Evolutionary conservation across 2,797 vertebrate genomes (phyloP), one percentile per base, ranked within the genome.

Genomic region (Sphenopsis melanotis): DNA sequence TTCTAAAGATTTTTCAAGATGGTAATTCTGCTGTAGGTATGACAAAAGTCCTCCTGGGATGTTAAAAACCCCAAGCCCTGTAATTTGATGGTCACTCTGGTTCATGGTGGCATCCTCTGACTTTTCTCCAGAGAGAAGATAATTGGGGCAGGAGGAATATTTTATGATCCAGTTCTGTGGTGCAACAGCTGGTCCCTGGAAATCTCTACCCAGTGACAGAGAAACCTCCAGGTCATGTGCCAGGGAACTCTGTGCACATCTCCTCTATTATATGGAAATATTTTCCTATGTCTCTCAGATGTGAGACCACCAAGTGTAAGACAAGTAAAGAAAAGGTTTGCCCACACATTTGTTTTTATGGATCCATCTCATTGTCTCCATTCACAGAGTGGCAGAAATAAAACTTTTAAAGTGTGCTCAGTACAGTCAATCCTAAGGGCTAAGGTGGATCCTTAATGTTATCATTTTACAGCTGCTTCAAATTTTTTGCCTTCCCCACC

Each of bases 321-420:
- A 87, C 87, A 95, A 69, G 59, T 77, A 95, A 41, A 89, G 56
- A 71, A 94, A 91, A 96, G 65, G 91, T 86, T 89, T 94, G 66
- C 92, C 69, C 70, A 57, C 60, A 66, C 24, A 29, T 89, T 94
- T 83, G 41, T 60, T 96, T 95, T 92, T 75, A 78, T 70, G 47
- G 49, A 44, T 60, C 95, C 70, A 80, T 71, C 77, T 93, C 42
- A 29, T 53, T 80, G 64, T 60, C 80, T 96, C 61, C 72, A 27
- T 66, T 69, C 68, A 46, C 15, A 30, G 47, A 87, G 50, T 68
- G 63, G 78, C 47, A 95, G 75, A 96, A 96, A 94, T 76, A 93
- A 95, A 97, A 83, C 23, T 42, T 82, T 87, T 59, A 61, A 69
- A 95, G 29, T 37, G 75, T 16, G 27, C 9, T 77, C 1, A 2